A percentile compares a stretch with the other conserved stretches of the same genome.
Conservation (phyloP, 2,113 vertebrate species). For the Planiliza haematocheilus region DNA sequence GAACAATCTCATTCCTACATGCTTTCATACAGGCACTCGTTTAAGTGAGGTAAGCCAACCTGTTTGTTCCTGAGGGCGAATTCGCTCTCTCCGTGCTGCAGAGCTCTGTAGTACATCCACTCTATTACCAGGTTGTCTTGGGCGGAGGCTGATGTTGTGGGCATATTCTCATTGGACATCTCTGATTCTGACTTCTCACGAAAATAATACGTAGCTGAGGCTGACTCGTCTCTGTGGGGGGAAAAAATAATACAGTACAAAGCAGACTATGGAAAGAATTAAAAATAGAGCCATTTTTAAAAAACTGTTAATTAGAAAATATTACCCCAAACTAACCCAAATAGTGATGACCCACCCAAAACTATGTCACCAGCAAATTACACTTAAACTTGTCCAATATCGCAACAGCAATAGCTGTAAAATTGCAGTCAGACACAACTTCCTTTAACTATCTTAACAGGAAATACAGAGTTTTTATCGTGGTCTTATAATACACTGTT, state of each 20-base stretch:
- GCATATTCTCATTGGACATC: constrained; percentile 41
- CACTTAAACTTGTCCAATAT: too few species aligned
- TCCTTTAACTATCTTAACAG: too few species aligned
- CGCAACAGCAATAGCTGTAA: too few species aligned
- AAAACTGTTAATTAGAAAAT: too few species aligned
- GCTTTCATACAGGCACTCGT: too few species aligned
- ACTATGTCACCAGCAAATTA: too few species aligned
- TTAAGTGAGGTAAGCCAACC: constrained; percentile 73
- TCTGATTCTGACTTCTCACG: constrained; percentile 75
- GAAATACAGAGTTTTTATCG: too few species aligned
- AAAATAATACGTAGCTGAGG: constrained; percentile 90
- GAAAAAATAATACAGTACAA: neutral
- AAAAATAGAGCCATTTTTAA: too few species aligned
- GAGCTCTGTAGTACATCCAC: constrained; percentile 90
- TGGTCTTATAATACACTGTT: neutral
- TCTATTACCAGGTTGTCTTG: constrained; percentile 74
- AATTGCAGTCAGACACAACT: too few species aligned
- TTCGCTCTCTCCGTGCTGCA: constrained; percentile 83
- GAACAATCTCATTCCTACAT: neutral
- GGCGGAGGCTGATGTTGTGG: constrained; percentile 15
- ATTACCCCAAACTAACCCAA: too few species aligned
- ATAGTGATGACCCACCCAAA: too few species aligned
- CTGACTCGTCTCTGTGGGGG: constrained; percentile 89
- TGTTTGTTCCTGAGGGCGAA: constrained; percentile 87
- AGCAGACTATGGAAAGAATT: too few species aligned